Base-by-base conservation (phyloP, 1,140 invertebrate species). In the Drosophila sproati region DNA sequence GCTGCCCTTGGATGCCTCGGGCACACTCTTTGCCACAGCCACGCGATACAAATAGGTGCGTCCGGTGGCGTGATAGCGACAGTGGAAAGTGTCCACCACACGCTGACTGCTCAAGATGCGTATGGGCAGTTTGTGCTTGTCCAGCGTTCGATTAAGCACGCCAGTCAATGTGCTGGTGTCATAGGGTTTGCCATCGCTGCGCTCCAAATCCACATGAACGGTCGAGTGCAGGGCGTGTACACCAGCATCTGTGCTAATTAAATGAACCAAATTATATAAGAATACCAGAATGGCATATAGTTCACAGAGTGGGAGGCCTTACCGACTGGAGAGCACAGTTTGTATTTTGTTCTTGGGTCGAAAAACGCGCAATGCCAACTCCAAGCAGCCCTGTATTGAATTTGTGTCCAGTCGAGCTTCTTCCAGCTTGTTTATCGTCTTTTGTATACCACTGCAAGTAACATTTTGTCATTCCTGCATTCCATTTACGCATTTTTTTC, bases 11-110 rank as follows among this genome's bases (percentile, higher is more conserved):
- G 62, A 45, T 3, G 5, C 8, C 3, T 29, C 32, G 1, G 61
- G 3, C 12, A 60, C 48, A 55, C 85, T 5, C 66, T 93, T 94
- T 6, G 93, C 68, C 43, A 93, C 77, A 2, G 93, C 91, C 77
- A 95, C 93, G 89, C 96, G 94, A 82, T 96, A 96, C 29, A 96
- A 82, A 88, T 96, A 96, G 50, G 94, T 95, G 61, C 96, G 93
- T 7, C 93, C 94, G 41, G 91, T 92, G 43, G 95, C 95, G 77
- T 93, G 92, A 70, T 91, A 93, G 78, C 95, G 94, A 20, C 94
- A 94, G 92, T 95, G 93, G 78, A 96, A 96, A 8, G 93, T 80
- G 60, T 95, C 80, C 3, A 93, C 93, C 1, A 96, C 95, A 67
- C 94, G 92, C 55, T 93, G 82, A 43, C 93, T 94, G 5, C 94